Conservation (phyloP, 2,888 invertebrate genomes). For the Dicyrtomina minuta region DNA sequence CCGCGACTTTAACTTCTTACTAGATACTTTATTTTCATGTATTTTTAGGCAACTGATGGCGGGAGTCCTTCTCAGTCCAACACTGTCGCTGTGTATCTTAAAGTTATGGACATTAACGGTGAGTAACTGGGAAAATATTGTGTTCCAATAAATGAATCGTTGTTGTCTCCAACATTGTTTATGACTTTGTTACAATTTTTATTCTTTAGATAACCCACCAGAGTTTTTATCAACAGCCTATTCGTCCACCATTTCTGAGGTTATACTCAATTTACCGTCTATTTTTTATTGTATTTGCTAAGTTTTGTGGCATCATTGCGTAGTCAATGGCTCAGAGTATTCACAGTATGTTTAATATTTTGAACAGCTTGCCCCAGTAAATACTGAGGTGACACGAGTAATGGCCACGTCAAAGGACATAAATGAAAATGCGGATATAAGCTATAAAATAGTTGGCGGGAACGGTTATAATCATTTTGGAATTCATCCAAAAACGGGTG, state of each 20-base stretch:
- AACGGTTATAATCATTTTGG: constrained; percentile 84
- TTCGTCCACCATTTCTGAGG: too few relatives aligned
- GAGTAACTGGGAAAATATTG: too few relatives aligned
- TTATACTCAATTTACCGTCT: not conserved
- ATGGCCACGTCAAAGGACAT: constrained; percentile 89
- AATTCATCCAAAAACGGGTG: constrained; percentile 68
- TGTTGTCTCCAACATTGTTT: constrained; percentile 83
- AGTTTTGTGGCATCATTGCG: too few relatives aligned
- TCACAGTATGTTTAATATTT: too few relatives aligned
- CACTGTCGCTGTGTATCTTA: constrained; percentile 70
- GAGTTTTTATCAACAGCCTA: not conserved
- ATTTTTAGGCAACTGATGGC: constrained; percentile 70
- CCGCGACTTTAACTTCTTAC: too few relatives aligned
- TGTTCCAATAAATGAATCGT: too few relatives aligned
- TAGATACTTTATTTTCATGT: too few relatives aligned
- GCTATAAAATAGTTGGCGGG: constrained; percentile 81
- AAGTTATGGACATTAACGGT: too few relatives aligned
- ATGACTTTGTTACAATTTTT: not conserved
- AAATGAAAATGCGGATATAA: constrained; percentile 89
- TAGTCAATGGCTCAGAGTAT: too few relatives aligned
- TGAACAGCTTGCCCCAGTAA: constrained; percentile 67
- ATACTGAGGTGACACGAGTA: constrained; percentile 78
- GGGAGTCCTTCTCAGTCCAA: constrained; percentile 74
- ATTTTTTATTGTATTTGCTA: constrained; percentile 9
- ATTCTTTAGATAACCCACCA: constrained; percentile 13